Evolutionary conservation across 2,888 invertebrate species (phyloP), one percentile per base, ranked within the genome.

Genomic region (Phrixothrix hirtus): DNA sequence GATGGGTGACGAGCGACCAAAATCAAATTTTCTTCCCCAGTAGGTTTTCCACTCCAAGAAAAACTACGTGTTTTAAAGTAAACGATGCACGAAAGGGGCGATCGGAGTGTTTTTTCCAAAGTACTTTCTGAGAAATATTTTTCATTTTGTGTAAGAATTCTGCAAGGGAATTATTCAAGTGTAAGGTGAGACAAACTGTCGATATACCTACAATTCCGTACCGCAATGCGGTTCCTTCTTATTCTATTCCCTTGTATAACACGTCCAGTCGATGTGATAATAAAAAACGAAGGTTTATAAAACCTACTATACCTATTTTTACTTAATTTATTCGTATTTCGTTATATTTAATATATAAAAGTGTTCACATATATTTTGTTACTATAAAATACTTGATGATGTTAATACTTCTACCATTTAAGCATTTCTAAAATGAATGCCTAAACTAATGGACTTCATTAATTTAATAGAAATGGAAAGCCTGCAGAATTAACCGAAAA

Each of bases 1-100:
- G 63, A 65, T 66, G 67, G 63, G 63, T 63, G 65, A 62, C 64
- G 63, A 55, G 56, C 59, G 60, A 64, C 63, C 65, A 61, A 64
- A 67, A 66, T 66, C 65, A 62, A 67, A 67, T 67, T 67, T 67
- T 66, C 67, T 59, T 60, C 45, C 44, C 56, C 63, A 63, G 54
- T 58, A 61, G 49, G 48, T 61, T 52, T 59, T 61, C 62, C 58
- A 58, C 55, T 58, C 57, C 51, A 62, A 58, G 63, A 65, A 66
- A 64, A 66, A 66, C 58, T 57, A 58, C 61, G 61, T 62, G 62
- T 62, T 58, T 60, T 58, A 60, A 50, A 52, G 50, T 53, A 64
- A 61, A 60, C 61, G 61, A 61, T 59, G 58, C 63, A 57, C 55
- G 59, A 63, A 61, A 63, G 60, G 57, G 55, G 55, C 44, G 47